Base-by-base conservation (phyloP, 2,113 vertebrate genomes). In the Microcebus murinus region DNA sequence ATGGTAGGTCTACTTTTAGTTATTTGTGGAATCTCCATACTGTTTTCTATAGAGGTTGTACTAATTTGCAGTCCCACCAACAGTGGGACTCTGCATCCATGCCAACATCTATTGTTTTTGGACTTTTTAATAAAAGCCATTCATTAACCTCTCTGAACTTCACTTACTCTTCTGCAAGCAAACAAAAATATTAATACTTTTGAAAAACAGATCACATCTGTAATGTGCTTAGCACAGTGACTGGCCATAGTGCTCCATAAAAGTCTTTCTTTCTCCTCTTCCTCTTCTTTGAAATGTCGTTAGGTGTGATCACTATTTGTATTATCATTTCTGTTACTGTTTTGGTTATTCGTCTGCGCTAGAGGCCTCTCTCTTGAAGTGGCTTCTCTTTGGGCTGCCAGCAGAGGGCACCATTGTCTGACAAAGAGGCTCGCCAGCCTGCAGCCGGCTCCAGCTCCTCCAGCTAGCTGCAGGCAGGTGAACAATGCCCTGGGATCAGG, bases 341-440 rank as follows among this genome's bases (percentile, higher is more conserved):
- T 82, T 65, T 48, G 14, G 21, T 48, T 50, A 4, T 88, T 45
- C 52, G 8, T 18, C 45, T 8, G 59, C 1, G 0, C 39, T 9
- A 0, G 45, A 34, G 17, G 29, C 10, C 3, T 55, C 39, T 81
- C 12, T n/a, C 18, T 86, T 31, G 14, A 63, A 90, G 48, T 3
- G 1, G 52, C 42, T 0, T 68, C 42, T 39, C 59, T 88, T 11
- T 1, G 1, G 52, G 48, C 11, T 14, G 82, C 95, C 97, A 94
- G 87, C 39, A 97, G 97, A 95, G 97, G 93, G 94, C 73, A 21
- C 85, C 63, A 31, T 83, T 90, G 94, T 45, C 94, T 29, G 77
- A 59, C 31, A 29, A 55, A 97, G 71, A 42, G 9, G 31, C 20
- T 34, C 65, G 12, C 14, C 8, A 8, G 36, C 9, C 11, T 12